These are phyloP conservation scores for Xanthorhoe spadicearia DNA, from an alignment of 2,888 invertebrate species.

Conservation along the genomic window DNA sequence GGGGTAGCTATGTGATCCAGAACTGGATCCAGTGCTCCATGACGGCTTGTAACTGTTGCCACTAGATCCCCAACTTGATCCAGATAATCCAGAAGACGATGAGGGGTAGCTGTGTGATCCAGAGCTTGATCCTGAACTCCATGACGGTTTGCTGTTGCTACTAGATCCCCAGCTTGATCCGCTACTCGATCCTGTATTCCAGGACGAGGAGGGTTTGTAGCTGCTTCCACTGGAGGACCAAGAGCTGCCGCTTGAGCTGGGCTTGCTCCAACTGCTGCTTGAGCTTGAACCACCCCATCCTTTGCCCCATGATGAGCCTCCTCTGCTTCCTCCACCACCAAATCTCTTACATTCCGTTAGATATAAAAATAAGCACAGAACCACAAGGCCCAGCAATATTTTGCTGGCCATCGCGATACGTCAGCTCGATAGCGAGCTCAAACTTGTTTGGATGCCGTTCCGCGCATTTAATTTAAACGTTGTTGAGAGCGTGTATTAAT, in stretches of 20 bases:
- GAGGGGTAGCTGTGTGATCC: slow-evolving; percentile 29
- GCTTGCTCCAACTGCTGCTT: slow-evolving; percentile 26
- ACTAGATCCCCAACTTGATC: slow-evolving; percentile 21
- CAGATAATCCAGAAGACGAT: slow-evolving; percentile 39
- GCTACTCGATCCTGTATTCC: slow-evolving; percentile 27
- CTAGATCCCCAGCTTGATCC: slow-evolving; percentile 23
- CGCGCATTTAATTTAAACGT: slow-evolving; percentile 49
- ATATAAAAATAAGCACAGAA: slow-evolving; percentile 56
- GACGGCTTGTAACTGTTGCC: slow-evolving; percentile 37
- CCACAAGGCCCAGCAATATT: slow-evolving; percentile 65
- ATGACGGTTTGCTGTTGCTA: slow-evolving; percentile 37
- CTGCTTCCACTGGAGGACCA: slow-evolving; percentile 36
- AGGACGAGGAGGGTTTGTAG: slow-evolving; percentile 38
- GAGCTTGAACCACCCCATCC: slow-evolving; percentile 36
- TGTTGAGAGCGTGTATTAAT: slow-evolving; percentile 36
- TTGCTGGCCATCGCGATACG: slow-evolving; percentile 65
- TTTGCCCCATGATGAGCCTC: slow-evolving; percentile 43
- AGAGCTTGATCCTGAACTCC: slow-evolving; percentile 31
- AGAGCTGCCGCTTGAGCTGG: slow-evolving; percentile 30
- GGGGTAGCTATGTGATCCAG: slow-evolving; percentile 21
- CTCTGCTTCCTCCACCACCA: slow-evolving; percentile 42
- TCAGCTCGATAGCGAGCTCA: slow-evolving; percentile 43
- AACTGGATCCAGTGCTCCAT: slow-evolving; percentile 31
- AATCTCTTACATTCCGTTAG: slow-evolving; percentile 54
- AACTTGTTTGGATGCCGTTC: slow-evolving; percentile 47